These are phyloP conservation scores for Ectemnius lituratus DNA, from an alignment of 2,888 invertebrate genomes.

Conservation along the genomic window DNA sequence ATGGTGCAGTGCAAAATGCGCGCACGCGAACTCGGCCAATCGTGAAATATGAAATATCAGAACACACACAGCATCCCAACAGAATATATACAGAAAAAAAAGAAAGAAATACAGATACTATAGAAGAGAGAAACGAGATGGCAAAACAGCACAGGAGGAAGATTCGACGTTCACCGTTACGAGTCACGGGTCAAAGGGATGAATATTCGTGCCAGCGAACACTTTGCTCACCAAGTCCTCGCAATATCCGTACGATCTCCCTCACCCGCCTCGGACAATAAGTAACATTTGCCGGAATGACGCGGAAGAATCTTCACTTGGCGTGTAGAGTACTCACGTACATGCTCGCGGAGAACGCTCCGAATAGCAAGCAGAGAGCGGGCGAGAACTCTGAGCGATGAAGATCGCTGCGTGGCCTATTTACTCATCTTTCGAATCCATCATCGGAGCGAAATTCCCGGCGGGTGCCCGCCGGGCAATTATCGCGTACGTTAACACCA, in stretches of 20 bases:
- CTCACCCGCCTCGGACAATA: neutral
- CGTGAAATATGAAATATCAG: too few relatives aligned
- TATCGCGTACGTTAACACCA: constrained; percentile 11
- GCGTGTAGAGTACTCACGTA: neutral
- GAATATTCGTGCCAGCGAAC: constrained; percentile 2
- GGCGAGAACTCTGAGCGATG: constrained; percentile 1
- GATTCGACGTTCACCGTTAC: constrained; percentile 9
- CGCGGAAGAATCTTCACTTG: neutral
- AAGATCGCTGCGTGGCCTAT: constrained; percentile 6
- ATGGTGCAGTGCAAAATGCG: too few relatives aligned
- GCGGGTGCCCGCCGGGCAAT: neutral
- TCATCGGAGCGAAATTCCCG: constrained; percentile 11
- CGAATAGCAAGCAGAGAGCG: too few relatives aligned
- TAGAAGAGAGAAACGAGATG: neutral
- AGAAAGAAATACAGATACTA: too few relatives aligned
- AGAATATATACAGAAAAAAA: too few relatives aligned
- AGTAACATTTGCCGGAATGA: neutral
- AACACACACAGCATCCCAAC: too few relatives aligned
- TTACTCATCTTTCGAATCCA: constrained; percentile 13
- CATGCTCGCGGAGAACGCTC: neutral
- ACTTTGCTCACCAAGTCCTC: neutral
- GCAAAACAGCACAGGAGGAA: neutral
- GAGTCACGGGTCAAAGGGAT: constrained; percentile 6
- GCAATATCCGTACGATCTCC: neutral
- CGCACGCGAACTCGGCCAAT: too few relatives aligned